Base-by-base conservation (phyloP, 2,113 vertebrate genomes). In the Colaptes auratus region DNA sequence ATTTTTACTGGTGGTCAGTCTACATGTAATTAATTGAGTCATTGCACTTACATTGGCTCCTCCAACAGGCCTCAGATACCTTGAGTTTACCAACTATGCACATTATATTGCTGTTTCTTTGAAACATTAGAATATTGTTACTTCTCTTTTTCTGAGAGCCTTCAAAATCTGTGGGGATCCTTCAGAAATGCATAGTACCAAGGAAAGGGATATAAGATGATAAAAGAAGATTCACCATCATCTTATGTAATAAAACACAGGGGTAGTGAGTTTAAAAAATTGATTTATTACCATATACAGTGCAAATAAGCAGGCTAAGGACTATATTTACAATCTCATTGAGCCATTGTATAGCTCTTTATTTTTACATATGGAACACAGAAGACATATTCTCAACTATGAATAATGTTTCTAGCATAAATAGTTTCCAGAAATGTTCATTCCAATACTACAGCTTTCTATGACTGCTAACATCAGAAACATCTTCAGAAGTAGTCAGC, bases 401-500 rank as follows among this genome's bases (percentile, higher is more conserved):
- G 28, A 91, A 89, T 72, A 84, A 76, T 0, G 0, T 55, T 91
- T 86, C 69, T 69, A 75, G 15, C 18, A 84, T 31, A 89, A 92
- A 96, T 66, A 28, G 11, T 77, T 84, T 94, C 89, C 78, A 91
- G 85, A 86, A 64, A 61, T 28, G 17, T 9, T 25, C 25, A 30
- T 82, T 93, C 53, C 23, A 79, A 16, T 82, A 55, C 3, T 82
- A 19, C 35, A 82, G 39, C 33, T 20, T 92, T 79, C 46, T 85
- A 10, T 69, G 48, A 33, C 78, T 82, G 17, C 19, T 91, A 58
- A 80, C 69, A 85, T 88, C 71, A 80, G 90, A 79, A 88, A 89
- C 55, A 80, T 82, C 76, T 95, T 86, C 84, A 86, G 64, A 96
- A 93, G 73, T 66, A 96, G 86, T 95, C 79, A 93, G 15, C 10